Evolutionary conservation across 2,888 invertebrate genomes (phyloP).

Genomic region (Apamea anceps): DNA sequence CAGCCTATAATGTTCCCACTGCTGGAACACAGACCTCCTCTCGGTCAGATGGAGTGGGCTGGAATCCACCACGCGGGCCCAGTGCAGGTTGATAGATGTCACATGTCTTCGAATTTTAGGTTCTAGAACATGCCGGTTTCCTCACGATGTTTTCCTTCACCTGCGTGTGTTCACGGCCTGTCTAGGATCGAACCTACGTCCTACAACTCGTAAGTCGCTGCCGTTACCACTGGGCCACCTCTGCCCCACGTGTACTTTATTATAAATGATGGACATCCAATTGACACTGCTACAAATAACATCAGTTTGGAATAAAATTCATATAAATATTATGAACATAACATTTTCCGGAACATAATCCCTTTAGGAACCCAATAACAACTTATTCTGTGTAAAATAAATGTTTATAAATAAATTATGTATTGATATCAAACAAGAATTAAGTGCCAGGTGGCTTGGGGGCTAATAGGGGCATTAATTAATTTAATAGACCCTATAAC

Average conservation of each 20-base stretch:
- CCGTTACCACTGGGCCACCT: no score
- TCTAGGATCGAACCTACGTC: no score
- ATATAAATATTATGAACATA: conserved; percentile 1
- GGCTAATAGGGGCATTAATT: conserved; percentile 61
- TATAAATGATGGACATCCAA: conserved; percentile 3
- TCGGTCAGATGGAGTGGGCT: no score
- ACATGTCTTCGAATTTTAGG: no score
- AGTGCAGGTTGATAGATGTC: no score
- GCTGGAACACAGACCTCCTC: no score
- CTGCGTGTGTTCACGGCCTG: no score
- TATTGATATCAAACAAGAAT: conserved; percentile 26
- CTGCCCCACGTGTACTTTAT: not conserved
- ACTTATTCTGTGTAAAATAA: conserved; percentile 33
- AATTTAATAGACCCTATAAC: conserved; percentile 49
- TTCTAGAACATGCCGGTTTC: no score
- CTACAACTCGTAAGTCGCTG: no score
- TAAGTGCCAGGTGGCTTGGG: conserved; percentile 30
- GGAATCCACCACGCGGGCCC: no score
- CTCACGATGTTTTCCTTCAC: no score
- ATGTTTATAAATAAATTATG: conserved; percentile 53
- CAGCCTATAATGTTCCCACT: no score
- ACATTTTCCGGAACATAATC: conserved; percentile 19
- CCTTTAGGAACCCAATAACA: conserved; percentile 30
- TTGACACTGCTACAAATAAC: conserved; percentile 6
- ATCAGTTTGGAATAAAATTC: conserved; percentile 21